Evolutionary conservation across 2,888 invertebrate species (phyloP).

Genomic region (Campoletis raptor): DNA sequence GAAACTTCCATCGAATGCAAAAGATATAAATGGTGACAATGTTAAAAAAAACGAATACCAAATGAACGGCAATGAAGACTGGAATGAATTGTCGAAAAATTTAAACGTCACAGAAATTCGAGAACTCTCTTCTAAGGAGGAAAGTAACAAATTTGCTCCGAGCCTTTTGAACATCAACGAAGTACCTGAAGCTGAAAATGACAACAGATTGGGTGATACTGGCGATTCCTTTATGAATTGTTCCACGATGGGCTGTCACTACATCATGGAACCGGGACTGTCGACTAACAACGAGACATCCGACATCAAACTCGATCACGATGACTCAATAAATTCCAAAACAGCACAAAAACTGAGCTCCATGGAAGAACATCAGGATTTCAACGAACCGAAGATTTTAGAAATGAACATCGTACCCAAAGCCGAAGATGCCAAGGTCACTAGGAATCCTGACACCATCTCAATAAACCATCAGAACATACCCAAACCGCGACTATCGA

Average conservation of each 20-base stretch:
- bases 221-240: slow-evolving; percentile 61
- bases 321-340: not conserved
- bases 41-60: slow-evolving; percentile 9
- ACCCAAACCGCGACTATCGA: not conserved
- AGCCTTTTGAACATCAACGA: slow-evolving; percentile 65
- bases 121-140: slow-evolving; percentile 30
- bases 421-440: not conserved
- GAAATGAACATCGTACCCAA: not conserved
- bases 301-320: not conserved
- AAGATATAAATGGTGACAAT: slow-evolving; percentile 46
- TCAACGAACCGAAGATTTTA: not conserved
- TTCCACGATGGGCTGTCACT: not conserved
- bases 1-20: slow-evolving; percentile 21
- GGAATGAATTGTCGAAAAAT: slow-evolving; percentile 1
- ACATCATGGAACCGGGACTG: not conserved
- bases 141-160: slow-evolving; percentile 58
- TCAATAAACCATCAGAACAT: not conserved
- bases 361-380: not conserved
- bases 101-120: slow-evolving; percentile 2
- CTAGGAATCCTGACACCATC: not conserved
- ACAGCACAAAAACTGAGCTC: not conserved
- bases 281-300: not conserved
- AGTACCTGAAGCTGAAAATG: slow-evolving; percentile 64
- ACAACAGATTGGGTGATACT: slow-evolving; percentile 65
- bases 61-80: not conserved